Base-by-base conservation (phyloP, 2,113 vertebrate genomes). In the Eurystomus gularis region DNA sequence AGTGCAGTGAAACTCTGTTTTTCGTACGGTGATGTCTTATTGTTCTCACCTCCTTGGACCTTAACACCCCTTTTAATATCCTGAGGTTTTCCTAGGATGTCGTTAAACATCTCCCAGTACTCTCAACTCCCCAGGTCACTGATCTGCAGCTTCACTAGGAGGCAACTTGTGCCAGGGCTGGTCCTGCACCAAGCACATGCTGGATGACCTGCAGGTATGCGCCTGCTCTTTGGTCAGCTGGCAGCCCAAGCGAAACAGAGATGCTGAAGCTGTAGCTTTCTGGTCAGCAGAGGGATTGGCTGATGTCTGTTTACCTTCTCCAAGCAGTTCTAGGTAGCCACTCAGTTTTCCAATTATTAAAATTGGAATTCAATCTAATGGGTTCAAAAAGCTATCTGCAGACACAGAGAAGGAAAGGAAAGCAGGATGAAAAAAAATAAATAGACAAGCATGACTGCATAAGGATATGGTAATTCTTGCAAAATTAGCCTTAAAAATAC, bases 321-420 rank as follows among this genome's bases (percentile, higher is more conserved):
- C 60, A 49, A 58, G 55, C 37, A 82, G 8, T 40, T 61, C 61
- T 61, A 75, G 42, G 33, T 6, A 70, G 18, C 35, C 48, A 29
- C 44, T 76, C 77, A 21, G 25, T 49, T 80, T 82, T 52, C 65
- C 57, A 51, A 15, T 76, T 68, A 82, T 54, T 68, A 64, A 65
- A 87, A 72, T 35, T 19, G n/a, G n/a, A n/a, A n/a, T n/a, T n/a
- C n/a, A n/a, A 19, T 17, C 44, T 86, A 68, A 71, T 11, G 39
- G 29, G 52, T 73, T 82, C 52, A 72, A 69, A 96, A 93, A 87
- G 10, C 71, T 90, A 40, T 28, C 35, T 71, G 39, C 33, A 81
- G 46, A 61, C 23, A 42, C 0, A 2, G 29, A 81, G 68, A 68
- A 81, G 7, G 21, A 77, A 93, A 88, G 52, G 15, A 61, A 82